These are phyloP conservation scores for Tetrao urogallus DNA, from an alignment of 2,113 vertebrate genomes.

Conservation along the genomic window DNA sequence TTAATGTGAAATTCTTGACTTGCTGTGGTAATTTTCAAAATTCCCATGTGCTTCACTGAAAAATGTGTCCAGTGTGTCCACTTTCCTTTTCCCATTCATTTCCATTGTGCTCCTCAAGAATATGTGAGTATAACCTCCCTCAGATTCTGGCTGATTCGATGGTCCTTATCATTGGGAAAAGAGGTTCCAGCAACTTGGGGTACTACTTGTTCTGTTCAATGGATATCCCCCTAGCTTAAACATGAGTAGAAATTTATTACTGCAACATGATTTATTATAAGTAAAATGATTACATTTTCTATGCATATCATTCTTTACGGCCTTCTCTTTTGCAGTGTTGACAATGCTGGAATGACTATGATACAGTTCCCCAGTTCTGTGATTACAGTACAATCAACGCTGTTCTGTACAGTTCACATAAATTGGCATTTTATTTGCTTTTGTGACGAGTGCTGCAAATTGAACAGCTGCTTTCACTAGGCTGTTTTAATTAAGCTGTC, in stretches of 20 bases:
- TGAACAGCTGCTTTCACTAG: slow-evolving; percentile 46
- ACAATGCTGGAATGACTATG: neutral
- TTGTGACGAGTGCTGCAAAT: slow-evolving; percentile 16
- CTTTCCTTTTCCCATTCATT: neutral
- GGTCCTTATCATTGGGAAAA: neutral
- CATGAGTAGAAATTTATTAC: neutral
- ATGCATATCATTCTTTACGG: neutral
- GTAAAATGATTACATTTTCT: neutral
- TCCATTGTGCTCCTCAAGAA: neutral
- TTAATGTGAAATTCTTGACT: neutral
- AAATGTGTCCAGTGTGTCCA: neutral
- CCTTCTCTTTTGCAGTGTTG: neutral
- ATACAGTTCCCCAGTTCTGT: neutral
- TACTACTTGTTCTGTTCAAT: neutral
- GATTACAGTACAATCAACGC: slow-evolving; percentile 26
- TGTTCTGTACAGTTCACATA: slow-evolving; percentile 26
- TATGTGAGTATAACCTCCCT: neutral
- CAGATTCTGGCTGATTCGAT: neutral
- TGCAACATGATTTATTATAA: neutral
- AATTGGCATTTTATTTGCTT: slow-evolving; percentile 56
- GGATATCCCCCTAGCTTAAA: neutral
- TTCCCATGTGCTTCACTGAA: neutral
- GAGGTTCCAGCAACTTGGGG: neutral
- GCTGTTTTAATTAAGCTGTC: slow-evolving; percentile 59
- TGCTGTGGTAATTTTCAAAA: neutral